Evolutionary conservation across 2,113 vertebrate species (phyloP).

Genomic region (Lethenteron reissneri): DNA sequence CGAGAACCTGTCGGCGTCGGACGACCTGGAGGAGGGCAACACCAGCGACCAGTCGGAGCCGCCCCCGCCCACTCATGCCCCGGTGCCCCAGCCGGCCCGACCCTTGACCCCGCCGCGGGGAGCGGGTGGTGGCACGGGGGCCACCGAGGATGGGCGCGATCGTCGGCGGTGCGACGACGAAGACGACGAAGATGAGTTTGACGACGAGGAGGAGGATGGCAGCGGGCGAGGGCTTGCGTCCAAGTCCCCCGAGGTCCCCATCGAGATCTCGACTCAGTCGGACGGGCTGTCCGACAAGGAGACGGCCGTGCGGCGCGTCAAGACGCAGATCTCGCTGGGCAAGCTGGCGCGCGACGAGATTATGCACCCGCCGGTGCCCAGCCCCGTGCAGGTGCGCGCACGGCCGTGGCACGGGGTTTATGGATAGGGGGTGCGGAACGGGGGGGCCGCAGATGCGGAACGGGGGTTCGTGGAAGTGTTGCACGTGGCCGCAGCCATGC

Average conservation of each 20-base stretch:
- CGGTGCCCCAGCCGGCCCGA: no score
- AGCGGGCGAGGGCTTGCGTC: constrained; percentile 64
- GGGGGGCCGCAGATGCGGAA: not conserved
- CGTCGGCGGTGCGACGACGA: no score
- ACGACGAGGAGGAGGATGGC: constrained; percentile 42
- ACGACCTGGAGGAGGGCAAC: constrained; percentile 78
- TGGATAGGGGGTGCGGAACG: not conserved
- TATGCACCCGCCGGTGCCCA: no score
- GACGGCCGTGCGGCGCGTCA: constrained; percentile 77
- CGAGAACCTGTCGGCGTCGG: constrained; percentile 83
- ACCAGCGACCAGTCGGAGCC: constrained; percentile 62
- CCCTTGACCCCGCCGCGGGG: not conserved
- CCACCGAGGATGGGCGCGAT: constrained; percentile 43
- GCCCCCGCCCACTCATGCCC: no score
- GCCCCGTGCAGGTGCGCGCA: constrained; percentile 49
- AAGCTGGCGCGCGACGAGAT: constrained; percentile 74
- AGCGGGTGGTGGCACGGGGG: constrained; percentile 27
- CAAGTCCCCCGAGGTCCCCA: constrained; percentile 79
- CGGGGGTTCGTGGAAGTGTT: no score
- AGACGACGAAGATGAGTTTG: constrained; percentile 8
- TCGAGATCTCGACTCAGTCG: constrained; percentile 87
- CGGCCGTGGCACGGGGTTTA: no score
- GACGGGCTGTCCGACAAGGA: constrained; percentile 95
- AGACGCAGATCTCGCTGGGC: constrained; percentile 93
- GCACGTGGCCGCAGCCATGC: not conserved